A percentile compares a stretch with the other conserved stretches of the same genome.
Conservation (phyloP, 2,888 invertebrate genomes). For the Auanema sp. region DNA sequence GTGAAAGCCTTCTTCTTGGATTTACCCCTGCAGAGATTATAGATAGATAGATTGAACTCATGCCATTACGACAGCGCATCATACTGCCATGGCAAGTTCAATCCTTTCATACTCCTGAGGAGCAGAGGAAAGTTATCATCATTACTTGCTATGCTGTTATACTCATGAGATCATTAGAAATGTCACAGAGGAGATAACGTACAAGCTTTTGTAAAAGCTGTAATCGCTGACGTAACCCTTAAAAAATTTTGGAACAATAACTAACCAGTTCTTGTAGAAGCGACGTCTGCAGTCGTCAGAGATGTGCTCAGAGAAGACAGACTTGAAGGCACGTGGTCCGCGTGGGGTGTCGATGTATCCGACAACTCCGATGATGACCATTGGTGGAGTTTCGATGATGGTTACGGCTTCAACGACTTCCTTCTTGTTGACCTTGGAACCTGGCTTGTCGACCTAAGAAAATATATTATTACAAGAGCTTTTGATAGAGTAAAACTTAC, state of each 20-base stretch:
- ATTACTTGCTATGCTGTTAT: constrained; percentile 10
- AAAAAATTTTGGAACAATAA: constrained; percentile 30
- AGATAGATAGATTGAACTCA: constrained; percentile 15
- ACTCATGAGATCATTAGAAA: constrained; percentile 11
- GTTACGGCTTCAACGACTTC: constrained; percentile 99
- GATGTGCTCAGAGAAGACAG: constrained; percentile 97
- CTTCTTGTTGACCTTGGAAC: constrained; percentile 95
- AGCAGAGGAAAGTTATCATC: constrained; percentile 39
- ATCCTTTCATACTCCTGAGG: constrained; percentile 45
- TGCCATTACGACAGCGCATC: constrained; percentile 17
- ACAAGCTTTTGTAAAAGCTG: not conserved
- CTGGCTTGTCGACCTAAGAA: constrained; percentile 61
- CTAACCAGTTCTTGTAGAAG: constrained; percentile 99
- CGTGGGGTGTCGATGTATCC: constrained; percentile 99
- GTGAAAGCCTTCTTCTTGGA: constrained; percentile 99
- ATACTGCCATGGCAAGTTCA: constrained; percentile 36
- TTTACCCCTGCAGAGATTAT: constrained; percentile 80
- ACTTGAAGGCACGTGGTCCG: constrained; percentile 89
- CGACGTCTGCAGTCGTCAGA: constrained; percentile 96
- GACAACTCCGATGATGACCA: constrained; percentile 91
- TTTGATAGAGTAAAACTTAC: constrained; percentile 64
- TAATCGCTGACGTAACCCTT: constrained; percentile 5
- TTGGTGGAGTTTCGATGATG: constrained; percentile 94
- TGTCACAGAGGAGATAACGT: constrained; percentile 19
- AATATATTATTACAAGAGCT: not conserved